These are phyloP conservation scores for Pteruthius melanotis DNA, from an alignment of 2,113 vertebrate genomes.

Conservation along the genomic window DNA sequence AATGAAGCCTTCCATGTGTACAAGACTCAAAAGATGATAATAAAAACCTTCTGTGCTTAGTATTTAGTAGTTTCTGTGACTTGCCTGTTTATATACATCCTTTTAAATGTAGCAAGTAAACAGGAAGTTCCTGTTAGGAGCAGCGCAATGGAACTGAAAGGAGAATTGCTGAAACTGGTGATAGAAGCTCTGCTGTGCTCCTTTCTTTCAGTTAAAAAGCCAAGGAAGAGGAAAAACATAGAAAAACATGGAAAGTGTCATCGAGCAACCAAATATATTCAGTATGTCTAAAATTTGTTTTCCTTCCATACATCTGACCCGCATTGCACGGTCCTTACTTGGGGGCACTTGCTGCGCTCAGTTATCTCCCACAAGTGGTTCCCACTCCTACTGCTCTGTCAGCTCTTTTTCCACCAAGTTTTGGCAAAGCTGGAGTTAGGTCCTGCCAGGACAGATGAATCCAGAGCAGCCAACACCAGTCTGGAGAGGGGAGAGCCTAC, in stretches of 20 bases:
- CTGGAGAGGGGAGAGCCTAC: not conserved
- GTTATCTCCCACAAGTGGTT: not conserved
- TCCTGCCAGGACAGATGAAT: not conserved
- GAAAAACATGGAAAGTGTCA: not conserved
- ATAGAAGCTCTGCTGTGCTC: fast-evolving
- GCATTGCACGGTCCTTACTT: fast-evolving
- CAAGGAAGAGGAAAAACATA: not conserved
- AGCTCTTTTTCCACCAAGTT: not conserved
- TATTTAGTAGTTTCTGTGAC: not conserved
- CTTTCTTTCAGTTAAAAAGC: not conserved
- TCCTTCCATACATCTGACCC: not conserved
- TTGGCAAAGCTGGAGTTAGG: not conserved
- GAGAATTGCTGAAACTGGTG: not conserved
- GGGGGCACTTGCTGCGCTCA: not conserved
- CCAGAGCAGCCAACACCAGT: not conserved
- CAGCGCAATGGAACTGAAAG: not conserved
- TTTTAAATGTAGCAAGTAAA: constrained; percentile 11
- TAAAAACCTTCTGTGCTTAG: constrained; percentile 56
- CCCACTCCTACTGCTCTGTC: not conserved
- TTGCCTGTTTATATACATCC: constrained; percentile 7
- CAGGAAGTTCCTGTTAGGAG: constrained; percentile 29
- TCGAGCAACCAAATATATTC: not conserved
- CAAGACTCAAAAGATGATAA: constrained; percentile 42
- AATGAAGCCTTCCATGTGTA: not conserved
- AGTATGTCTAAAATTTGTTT: not conserved